Conservation (phyloP, 2,797 vertebrate species). For the Gambusia yucatana region DNA sequence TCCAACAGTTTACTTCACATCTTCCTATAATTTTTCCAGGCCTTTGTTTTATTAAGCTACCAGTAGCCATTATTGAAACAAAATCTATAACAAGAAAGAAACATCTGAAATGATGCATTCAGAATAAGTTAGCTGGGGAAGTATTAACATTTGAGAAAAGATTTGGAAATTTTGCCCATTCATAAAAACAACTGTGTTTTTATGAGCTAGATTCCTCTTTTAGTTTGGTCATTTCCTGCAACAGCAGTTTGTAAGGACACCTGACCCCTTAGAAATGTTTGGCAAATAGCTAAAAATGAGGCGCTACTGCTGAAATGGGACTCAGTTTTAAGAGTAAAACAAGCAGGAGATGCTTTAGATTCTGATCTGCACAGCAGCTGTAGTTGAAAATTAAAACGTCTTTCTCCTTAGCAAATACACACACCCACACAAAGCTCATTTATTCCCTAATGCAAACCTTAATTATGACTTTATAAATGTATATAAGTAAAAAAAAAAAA, state of each 20-base stretch:
- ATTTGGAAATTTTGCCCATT: background rate
- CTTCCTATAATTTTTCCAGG: background rate
- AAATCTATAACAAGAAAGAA: background rate
- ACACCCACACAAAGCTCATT: constrained; percentile 21
- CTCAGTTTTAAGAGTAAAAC: background rate
- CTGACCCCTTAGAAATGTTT: background rate
- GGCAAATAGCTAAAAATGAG: background rate
- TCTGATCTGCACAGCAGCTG: background rate
- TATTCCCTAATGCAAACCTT: constrained; percentile 48
- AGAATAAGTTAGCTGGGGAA: background rate
- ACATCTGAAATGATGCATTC: background rate
- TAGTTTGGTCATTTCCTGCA: background rate
- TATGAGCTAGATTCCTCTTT: background rate
- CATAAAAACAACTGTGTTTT: background rate
- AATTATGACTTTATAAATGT: constrained; percentile 35
- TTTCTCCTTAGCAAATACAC: constrained; percentile 6
- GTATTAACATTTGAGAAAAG: background rate
- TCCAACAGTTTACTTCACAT: background rate
- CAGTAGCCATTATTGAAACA: background rate
- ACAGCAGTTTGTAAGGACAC: background rate
- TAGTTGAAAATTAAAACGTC: background rate
- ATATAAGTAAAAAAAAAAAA: constrained; percentile 31
- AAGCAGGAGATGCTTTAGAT: constrained; percentile 15
- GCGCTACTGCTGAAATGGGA: background rate
- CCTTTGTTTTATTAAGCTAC: background rate